phyloP scores from a whole-genome alignment of 1,140 invertebrate species.

The fruit fly (Drosophila melanogaster) region Release_6_plus_ISO1_MT NC_004354.4:4837001-4837500 shows the following conservation, averaged over 20 bases:
- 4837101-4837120: slow-evolving; percentile 71
- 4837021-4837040: slow-evolving; percentile 8
- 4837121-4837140: slow-evolving; percentile 70
- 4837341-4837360: slow-evolving; percentile 11
- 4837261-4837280: slow-evolving; percentile 77
- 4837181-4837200: too few relatives aligned
- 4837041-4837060: slow-evolving; percentile 1
- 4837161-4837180: slow-evolving; percentile 36
- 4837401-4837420: slow-evolving; percentile 54
- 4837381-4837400: slow-evolving; percentile 64
- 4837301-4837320: slow-evolving; percentile 81
- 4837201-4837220: slow-evolving; percentile 2
- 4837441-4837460: slow-evolving; percentile 18
- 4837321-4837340: slow-evolving; percentile 29
- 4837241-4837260: background rate
- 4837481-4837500: slow-evolving; percentile 80
- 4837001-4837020: slow-evolving; percentile 6
- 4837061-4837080: slow-evolving; percentile 16
- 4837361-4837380: slow-evolving; percentile 23
- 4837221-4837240: background rate
- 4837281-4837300: slow-evolving; percentile 81
- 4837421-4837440: background rate
- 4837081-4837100: slow-evolving; percentile 68
- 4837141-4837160: slow-evolving; percentile 70
- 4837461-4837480: slow-evolving; percentile 70